phyloP scores from a whole-genome alignment of 2,888 invertebrate species.

The Thymelicus sylvestris region DNA sequence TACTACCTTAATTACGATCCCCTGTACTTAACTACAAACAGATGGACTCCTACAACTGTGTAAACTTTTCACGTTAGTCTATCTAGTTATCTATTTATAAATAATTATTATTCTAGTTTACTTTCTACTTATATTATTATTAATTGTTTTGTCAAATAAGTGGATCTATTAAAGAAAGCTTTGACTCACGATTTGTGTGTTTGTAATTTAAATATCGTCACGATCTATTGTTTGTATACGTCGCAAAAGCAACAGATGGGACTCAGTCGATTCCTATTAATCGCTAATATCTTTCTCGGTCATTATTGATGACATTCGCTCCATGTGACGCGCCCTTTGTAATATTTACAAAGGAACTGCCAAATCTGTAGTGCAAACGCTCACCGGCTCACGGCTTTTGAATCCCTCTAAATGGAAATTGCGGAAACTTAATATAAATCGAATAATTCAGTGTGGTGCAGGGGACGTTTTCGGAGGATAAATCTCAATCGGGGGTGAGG shows the following conservation, averaged over 20 bases:
- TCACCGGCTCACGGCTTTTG: slow-evolving; percentile 58
- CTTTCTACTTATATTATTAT: no score
- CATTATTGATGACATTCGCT: slow-evolving; percentile 71
- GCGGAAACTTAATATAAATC: slow-evolving; percentile 84
- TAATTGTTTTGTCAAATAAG: no score
- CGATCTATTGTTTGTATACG: slow-evolving; percentile 2
- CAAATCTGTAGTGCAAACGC: slow-evolving; percentile 66
- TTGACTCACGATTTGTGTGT: background rate
- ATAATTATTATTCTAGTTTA: no score
- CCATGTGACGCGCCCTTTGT: slow-evolving; percentile 66
- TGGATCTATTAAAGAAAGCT: background rate
- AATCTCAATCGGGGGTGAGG: slow-evolving; percentile 81
- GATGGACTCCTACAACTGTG: slow-evolving; percentile 41
- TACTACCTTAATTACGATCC: slow-evolving; percentile 45
- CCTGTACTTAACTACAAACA: slow-evolving; percentile 48
- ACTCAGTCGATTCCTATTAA: slow-evolving; percentile 59
- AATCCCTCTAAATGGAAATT: slow-evolving; percentile 78
- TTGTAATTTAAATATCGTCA: background rate
- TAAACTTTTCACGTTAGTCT: slow-evolving; percentile 17
- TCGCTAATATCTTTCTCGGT: slow-evolving; percentile 70
- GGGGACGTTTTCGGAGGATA: slow-evolving; percentile 80
- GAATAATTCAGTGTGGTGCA: slow-evolving; percentile 78
- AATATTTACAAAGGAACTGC: slow-evolving; percentile 72
- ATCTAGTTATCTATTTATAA: background rate
- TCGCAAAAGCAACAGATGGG: slow-evolving; percentile 70